Conservation (phyloP, 2,888 invertebrate species). For the Diarsia rubi region DNA sequence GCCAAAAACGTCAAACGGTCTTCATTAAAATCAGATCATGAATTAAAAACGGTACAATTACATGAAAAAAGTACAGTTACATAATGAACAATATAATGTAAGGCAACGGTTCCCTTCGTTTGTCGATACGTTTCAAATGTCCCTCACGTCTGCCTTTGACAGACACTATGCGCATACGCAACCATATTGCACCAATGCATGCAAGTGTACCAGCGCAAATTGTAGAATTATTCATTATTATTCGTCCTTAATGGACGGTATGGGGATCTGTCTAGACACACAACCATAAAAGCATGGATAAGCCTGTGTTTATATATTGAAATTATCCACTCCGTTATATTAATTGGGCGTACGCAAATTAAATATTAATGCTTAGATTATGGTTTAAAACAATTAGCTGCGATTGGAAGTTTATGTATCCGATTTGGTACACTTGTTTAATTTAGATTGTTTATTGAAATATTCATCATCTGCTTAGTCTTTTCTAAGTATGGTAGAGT, state of each 20-base stretch:
- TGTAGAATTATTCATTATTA: constrained; percentile 80
- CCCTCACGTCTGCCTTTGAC: constrained; percentile 72
- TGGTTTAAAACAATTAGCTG: constrained; percentile 49
- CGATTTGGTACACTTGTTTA: constrained; percentile 43
- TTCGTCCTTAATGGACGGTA: constrained; percentile 71
- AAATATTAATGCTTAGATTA: constrained; percentile 56
- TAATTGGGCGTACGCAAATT: constrained; percentile 61
- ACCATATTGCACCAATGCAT: constrained; percentile 74
- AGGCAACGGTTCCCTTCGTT: constrained; percentile 71
- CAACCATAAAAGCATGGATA: constrained; percentile 69
- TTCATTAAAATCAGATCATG: constrained; percentile 60
- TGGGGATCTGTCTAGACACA: constrained; percentile 68
- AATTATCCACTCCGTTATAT: constrained; percentile 61
- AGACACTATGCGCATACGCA: constrained; percentile 74
- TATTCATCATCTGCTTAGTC: not conserved
- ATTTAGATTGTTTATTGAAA: constrained; percentile 34
- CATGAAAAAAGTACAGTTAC: constrained; percentile 76
- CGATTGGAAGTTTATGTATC: constrained; percentile 59
- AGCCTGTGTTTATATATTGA: constrained; percentile 63
- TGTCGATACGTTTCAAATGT: constrained; percentile 71
- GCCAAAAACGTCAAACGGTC: constrained; percentile 21
- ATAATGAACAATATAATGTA: constrained; percentile 70
- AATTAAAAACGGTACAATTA: constrained; percentile 52
- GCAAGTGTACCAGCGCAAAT: constrained; percentile 76
- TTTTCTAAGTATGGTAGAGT: not conserved